Base-by-base conservation (phyloP, 2,888 invertebrate species). In the Venusia cambrica region DNA sequence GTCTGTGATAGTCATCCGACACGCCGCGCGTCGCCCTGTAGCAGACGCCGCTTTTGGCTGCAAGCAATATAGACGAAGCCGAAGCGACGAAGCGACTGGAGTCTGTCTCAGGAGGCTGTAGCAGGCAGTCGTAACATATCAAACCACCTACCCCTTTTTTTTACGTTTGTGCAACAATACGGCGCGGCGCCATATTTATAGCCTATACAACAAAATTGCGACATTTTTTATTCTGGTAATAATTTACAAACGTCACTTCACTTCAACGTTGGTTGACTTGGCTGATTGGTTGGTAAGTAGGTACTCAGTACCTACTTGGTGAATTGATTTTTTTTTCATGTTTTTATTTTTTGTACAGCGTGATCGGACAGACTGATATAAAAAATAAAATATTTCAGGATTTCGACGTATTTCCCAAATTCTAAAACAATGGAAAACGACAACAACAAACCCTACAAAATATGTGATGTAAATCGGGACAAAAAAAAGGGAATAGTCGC, bases 401-500 rank as follows among this genome's bases (percentile, higher is more conserved):
- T n/a, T n/a, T n/a, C n/a, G n/a, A 24, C 16, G 16, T 9, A 14
- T 30, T 34, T 30, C 27, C 29, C 18, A 24, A 6, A 11, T 11
- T 26, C 18, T 5, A n/a, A 27, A 50, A 73, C 46, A 66, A 90
- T 90, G 90, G 90, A 90, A 62, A 84, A 88, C 67, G 88, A 87
- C 56, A 81, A 71, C 48, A 90, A 87, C 52, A 92, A 91, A 71
- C 93, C 94, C 13, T 94, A 93, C 70, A 94, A 94, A 88, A 92
- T 94, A 59, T 92, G 93, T 52, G 94, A 95, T 80, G 89, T 92
- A 48, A 91, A 91, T 56, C 90, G 96, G 57, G 93, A 94, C 69
- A 91, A 92, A 62, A 92, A 93, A 66, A 95, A 95, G 81, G 95
- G 95, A 47, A 89, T 95, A 57, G 95, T 95, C 40, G 95, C 96